A percentile compares a stretch with the other conserved stretches of the same genome.
Evolutionary conservation across 2,888 invertebrate species (phyloP).

Genomic region (Euplagia quadripunctaria): DNA sequence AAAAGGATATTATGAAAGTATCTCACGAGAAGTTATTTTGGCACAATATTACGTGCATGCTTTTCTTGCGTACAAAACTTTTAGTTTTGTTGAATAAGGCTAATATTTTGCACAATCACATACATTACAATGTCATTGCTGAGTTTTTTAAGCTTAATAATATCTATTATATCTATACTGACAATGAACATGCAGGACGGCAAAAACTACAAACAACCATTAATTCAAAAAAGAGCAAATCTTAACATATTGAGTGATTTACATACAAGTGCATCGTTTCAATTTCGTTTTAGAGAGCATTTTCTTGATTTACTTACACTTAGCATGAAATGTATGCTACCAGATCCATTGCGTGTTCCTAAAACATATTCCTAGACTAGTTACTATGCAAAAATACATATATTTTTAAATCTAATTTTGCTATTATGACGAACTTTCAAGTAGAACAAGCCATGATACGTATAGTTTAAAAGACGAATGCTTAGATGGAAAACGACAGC

Average conservation of each 20-base stretch:
- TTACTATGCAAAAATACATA: slow-evolving; percentile 15
- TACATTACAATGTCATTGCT: slow-evolving; percentile 30
- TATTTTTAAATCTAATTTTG: neutral
- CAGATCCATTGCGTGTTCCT: slow-evolving; percentile 9
- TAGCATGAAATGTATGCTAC: neutral
- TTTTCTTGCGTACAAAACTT: slow-evolving; percentile 44
- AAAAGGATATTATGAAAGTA: slow-evolving; percentile 8
- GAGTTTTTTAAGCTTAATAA: slow-evolving; percentile 27
- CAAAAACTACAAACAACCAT: slow-evolving; percentile 64
- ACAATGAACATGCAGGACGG: slow-evolving; percentile 61
- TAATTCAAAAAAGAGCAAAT: slow-evolving; percentile 53
- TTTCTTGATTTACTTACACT: slow-evolving; percentile 3
- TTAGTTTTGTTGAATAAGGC: slow-evolving; percentile 39
- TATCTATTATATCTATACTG: slow-evolving; percentile 26
- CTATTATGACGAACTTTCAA: neutral
- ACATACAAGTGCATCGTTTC: slow-evolving; percentile 26
- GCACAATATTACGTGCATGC: slow-evolving; percentile 49
- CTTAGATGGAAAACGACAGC: neutral
- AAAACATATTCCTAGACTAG: slow-evolving; percentile 12
- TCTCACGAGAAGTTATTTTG: slow-evolving; percentile 39
- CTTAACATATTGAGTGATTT: slow-evolving; percentile 29
- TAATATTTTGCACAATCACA: slow-evolving; percentile 23
- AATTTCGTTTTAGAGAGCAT: slow-evolving; percentile 18
- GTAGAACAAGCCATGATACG: slow-evolving; percentile 8
- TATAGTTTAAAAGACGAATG: slow-evolving; percentile 3